Base-by-base conservation (phyloP, 2,113 vertebrate genomes). In the Tricholaema leucomelas region DNA sequence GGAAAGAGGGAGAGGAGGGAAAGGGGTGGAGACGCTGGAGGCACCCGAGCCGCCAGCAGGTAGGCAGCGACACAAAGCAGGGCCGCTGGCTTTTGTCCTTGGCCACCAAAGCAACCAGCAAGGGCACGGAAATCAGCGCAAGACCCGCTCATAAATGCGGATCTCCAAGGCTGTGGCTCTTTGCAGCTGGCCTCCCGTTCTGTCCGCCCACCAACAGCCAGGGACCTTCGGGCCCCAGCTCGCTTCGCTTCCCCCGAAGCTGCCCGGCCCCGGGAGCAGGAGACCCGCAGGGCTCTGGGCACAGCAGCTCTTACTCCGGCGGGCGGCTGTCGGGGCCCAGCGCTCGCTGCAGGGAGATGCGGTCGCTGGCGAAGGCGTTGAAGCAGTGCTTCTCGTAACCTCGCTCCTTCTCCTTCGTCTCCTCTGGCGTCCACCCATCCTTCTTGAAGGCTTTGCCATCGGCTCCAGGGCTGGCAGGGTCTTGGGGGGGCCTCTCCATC, bases 341-440 rank as follows among this genome's bases (percentile, higher is more conserved):
- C 38, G 98, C 97, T 1, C 99, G 98, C 93, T 99, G 99, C 48
- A 99, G 98, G 8, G 99, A 99, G 96, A 99, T 99, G 54, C 96
- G 98, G 94, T 99, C 99, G 36, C 98, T 99, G 96, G 98, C 99
- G 83, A 98, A 99, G 96, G 99, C 98, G 69, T 99, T 99, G 97
- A 99, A 99, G 80, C 99, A 99, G 91, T 99, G 98, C 27, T 98
- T 98, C n/a, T 97, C 98, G 60, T 98, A 98, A 25, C 99, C 99
- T 2, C 94, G 94, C 27, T 98, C 98, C 94, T 99, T 99, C 92
- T 99, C 99, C 91, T 98, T 98, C 31, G 94, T 97, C 95, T 99
- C 99, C 77, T 97, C 97, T 0, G 97, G 92, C 0, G 96, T 97
- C 98, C 99, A 97, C 3, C 36, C 35, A 2, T 96, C 97, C 69